These are phyloP conservation scores for Styela plicata DNA, from an alignment of 23 tunicate genomes.

Conservation along the genomic window DNA sequence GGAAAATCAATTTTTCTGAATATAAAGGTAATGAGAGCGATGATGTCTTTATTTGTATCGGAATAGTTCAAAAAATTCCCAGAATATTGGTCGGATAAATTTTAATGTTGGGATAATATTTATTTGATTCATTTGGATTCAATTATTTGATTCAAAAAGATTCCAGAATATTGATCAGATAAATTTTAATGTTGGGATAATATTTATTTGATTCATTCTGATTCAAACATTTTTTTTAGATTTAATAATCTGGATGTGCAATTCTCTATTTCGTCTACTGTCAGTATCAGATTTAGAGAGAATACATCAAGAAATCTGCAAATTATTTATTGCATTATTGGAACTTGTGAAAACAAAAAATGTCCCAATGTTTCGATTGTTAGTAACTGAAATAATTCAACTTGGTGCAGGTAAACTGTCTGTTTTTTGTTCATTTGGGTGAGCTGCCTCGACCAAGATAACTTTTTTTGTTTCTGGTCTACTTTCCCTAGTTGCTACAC, in stretches of 20 bases:
- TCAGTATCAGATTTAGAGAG: conserved; percentile 11
- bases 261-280: conserved; percentile 32
- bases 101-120: too few relatives aligned
- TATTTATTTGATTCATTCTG: too few relatives aligned
- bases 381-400: conserved; percentile 15
- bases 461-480: background rate
- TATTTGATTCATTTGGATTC: background rate
- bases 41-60: too few relatives aligned
- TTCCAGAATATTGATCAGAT: background rate
- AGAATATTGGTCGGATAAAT: background rate
- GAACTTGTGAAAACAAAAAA: conserved; percentile 66
- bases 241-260: conserved; percentile 25
- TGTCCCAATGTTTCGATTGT: conserved; percentile 18
- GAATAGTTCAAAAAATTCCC: too few relatives aligned
- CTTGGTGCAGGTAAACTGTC: conserved; percentile 32
- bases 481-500: background rate
- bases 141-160: too few relatives aligned
- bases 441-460: background rate
- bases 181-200: too few relatives aligned
- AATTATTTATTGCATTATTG: conserved; percentile 22
- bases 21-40: conserved; percentile 47
- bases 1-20: background rate
- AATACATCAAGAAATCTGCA: conserved; percentile 40
- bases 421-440: too few relatives aligned
- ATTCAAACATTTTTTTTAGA: conserved; percentile 41